Base-by-base conservation (phyloP, 2,888 invertebrate species). In the Stenodera caucasica region DNA sequence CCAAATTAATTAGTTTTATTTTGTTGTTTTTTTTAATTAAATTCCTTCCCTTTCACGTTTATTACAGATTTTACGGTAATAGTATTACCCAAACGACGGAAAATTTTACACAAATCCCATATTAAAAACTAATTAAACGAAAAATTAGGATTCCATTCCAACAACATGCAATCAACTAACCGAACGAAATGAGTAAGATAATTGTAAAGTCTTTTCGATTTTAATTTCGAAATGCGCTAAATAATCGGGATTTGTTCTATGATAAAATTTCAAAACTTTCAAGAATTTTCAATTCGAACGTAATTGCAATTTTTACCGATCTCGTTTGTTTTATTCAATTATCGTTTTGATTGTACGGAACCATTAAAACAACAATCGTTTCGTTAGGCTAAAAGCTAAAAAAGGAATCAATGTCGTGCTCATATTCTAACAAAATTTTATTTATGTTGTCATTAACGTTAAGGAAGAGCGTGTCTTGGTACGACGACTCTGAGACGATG, bases 381-480 rank as follows among this genome's bases (percentile, higher is more conserved):
- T 55, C 14, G 35, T 53, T 54, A 45, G 18, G 11, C 52, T 54
- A 35, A 57, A 61, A 23, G 52, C 50, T 57, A 21, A 45, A 15
- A 37, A 37, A 64, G 67, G 72, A 75, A 75, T 74, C 75, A 65
- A 75, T 74, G 69, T 53, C 57, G 65, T 60, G 57, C 64, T 67
- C 61, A 70, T 65, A 68, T 70, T 70, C 68, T 64, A 68, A 69
- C 69, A 68, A 62, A 64, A 68, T 67, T 72, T 73, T 75, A 76
- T 76, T 75, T 75, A 74, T 76, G 75, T 78, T 77, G 75, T 77
- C 75, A 76, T 76, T 76, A 73, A 68, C 65, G 70, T 68, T 75
- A 73, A 74, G 77, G 75, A 78, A 77, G 75, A 77, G 68, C 76
- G 78, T 76, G 76, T 76, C 78, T 75, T 78, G 78, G 78, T 79